Base-by-base conservation (phyloP, 2,797 vertebrate genomes). In the Poeciliopsis presidionis region DNA sequence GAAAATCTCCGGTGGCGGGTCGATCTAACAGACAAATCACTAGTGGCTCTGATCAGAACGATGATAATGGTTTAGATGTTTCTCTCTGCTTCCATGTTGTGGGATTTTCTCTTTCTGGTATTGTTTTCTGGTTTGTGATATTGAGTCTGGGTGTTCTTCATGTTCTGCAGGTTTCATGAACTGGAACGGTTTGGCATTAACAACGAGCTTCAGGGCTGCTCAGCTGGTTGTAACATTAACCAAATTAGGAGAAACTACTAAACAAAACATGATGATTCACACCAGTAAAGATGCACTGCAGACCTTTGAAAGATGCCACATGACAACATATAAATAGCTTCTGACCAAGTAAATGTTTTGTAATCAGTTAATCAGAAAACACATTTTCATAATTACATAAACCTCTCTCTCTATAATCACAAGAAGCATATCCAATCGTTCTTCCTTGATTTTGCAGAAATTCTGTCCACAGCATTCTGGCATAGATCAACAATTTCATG, bases 1-100 rank as follows among this genome's bases (percentile, higher is more conserved):
- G 65, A 20, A 43, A 77, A 78, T 87, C 80, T 88, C 41, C 83
- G 95, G 95, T 96, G 94, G 89, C 89, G 94, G 94, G 90, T 74
- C 78, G 73, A 80, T 77, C 84, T 81, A 80, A 81, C 72, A 53
- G 22, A 12, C 75, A 69, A 5, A 77, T 6, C 69, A 74, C 49
- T 77, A 0, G 71, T 71, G 72, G 33, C 30, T 79, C 69, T 77
- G 43, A 69, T 36, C 39, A 75, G 22, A 30, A 74, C 1, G 0
- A 28, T 4, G 0, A 49, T 9, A 1, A 75, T 77, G 57, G 61
- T 81, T 65, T 33, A 80, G 55, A 65, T 47, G 69, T 69, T n/a
- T 74, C 84, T 63, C 30, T 72, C 43, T 67, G 61, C 45, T 78
- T 47, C 69, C 78, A 67, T 85, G 81, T 45, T 80, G 74, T 77